phyloP scores from a whole-genome alignment of 2,113 vertebrate genomes.

The Corythaixoides concolor region DNA sequence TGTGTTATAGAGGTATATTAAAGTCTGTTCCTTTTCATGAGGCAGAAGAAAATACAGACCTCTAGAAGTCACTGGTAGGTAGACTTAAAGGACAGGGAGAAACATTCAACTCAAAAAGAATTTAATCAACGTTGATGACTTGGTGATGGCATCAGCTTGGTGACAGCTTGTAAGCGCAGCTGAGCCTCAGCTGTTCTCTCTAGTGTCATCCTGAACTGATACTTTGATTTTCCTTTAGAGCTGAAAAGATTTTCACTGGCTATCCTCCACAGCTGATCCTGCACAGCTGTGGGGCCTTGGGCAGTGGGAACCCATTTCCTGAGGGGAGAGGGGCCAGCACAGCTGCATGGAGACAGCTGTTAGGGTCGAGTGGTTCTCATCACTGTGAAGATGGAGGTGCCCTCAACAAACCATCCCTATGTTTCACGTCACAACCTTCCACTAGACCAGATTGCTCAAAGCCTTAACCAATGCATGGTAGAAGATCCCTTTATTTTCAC shows the following conservation, averaged over 20 bases:
- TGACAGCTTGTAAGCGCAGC: not conserved
- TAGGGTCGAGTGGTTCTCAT: rapidly evolving
- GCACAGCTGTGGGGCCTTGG: not conserved
- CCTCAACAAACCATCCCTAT: not conserved
- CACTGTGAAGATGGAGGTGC: not conserved
- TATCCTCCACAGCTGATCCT: not conserved
- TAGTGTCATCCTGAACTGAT: not conserved
- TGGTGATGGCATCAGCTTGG: too few species aligned
- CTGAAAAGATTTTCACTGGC: not conserved
- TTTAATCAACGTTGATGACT: not conserved
- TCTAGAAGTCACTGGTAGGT: not conserved
- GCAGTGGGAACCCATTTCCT: not conserved
- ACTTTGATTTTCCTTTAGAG: not conserved
- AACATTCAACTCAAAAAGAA: not conserved
- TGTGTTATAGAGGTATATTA: not conserved
- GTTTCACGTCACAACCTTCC: not conserved
- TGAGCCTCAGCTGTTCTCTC: slow-evolving; percentile 24
- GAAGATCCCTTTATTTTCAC: not conserved
- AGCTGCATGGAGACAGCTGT: not conserved
- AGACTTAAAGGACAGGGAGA: not conserved
- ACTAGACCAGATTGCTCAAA: too few species aligned
- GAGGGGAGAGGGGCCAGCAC: not conserved
- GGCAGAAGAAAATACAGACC: not conserved
- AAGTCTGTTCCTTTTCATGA: not conserved
- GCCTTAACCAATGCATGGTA: not conserved